Evolutionary conservation across 2,113 vertebrate genomes (phyloP).

Genomic region (Empidonax traillii): DNA sequence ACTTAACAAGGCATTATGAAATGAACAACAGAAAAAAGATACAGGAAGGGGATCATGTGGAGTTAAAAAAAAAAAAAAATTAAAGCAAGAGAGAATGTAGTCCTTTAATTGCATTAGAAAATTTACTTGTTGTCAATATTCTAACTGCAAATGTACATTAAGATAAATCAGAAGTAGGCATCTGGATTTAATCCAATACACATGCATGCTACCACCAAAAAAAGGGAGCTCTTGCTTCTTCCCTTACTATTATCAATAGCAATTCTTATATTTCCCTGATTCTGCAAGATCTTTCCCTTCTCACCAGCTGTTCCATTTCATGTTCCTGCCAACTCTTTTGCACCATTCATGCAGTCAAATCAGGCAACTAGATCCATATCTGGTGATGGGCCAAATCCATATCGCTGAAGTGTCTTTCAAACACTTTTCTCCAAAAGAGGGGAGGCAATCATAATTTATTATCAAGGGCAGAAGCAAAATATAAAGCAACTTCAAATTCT

Average conservation of each 20-base stretch:
- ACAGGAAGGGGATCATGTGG: not conserved
- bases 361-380: not conserved
- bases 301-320: conserved; percentile 9
- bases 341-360: not conserved
- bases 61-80: not conserved
- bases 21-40: not conserved
- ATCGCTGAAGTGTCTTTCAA: not conserved
- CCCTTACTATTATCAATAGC: not conserved
- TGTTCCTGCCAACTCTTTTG: conserved; percentile 20
- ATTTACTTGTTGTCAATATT: not conserved
- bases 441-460: not conserved
- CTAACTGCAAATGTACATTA: not conserved
- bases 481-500: not conserved
- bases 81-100: not conserved
- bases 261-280: not conserved
- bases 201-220: not conserved
- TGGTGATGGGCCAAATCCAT: conserved; percentile 5
- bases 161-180: not conserved
- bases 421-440: not conserved
- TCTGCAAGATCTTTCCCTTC: not conserved
- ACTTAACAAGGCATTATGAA: not conserved
- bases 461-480: not conserved
- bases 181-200: not conserved
- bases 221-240: not conserved
- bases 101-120: not conserved